Evolutionary conservation across 2,888 invertebrate genomes (phyloP).

Genomic region (Didymodactylos carnosus): DNA sequence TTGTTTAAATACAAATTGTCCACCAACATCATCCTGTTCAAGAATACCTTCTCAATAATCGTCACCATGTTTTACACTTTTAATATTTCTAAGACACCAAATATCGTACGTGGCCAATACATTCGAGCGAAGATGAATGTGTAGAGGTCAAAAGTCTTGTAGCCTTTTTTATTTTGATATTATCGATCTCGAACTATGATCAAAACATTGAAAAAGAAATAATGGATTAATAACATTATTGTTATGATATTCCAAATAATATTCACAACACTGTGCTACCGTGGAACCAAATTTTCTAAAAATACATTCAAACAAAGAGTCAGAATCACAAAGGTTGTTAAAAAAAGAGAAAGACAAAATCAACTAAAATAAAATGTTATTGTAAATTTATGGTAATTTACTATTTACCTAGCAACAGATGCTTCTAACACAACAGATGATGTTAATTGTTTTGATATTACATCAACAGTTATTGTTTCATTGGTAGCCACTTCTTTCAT

Average conservation of each 20-base stretch:
- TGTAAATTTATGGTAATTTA: slow-evolving; percentile 17
- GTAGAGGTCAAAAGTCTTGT: slow-evolving; percentile 56
- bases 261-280: no score
- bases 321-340: no score
- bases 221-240: slow-evolving; percentile 18
- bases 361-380: no score
- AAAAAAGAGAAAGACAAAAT: no score
- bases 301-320: no score
- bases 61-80: slow-evolving; percentile 26
- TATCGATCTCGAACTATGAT: slow-evolving; percentile 16
- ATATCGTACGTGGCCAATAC: slow-evolving; percentile 67
- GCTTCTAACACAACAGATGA: no score
- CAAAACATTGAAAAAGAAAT: slow-evolving; percentile 22
- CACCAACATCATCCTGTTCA: slow-evolving; percentile 60
- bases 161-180: slow-evolving; percentile 54
- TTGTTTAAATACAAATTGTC: slow-evolving; percentile 47
- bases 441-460: no score
- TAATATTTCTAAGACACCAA: slow-evolving; percentile 62
- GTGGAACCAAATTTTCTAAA: no score
- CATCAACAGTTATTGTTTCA: no score
- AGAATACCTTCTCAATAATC: slow-evolving; percentile 73
- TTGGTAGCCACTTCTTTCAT: no score
- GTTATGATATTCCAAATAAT: slow-evolving; percentile 30
- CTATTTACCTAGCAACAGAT: no score
- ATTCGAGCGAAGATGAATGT: slow-evolving; percentile 62